phyloP scores from a whole-genome alignment of 2,888 invertebrate species.

The Pantelozetes paolii region DNA sequence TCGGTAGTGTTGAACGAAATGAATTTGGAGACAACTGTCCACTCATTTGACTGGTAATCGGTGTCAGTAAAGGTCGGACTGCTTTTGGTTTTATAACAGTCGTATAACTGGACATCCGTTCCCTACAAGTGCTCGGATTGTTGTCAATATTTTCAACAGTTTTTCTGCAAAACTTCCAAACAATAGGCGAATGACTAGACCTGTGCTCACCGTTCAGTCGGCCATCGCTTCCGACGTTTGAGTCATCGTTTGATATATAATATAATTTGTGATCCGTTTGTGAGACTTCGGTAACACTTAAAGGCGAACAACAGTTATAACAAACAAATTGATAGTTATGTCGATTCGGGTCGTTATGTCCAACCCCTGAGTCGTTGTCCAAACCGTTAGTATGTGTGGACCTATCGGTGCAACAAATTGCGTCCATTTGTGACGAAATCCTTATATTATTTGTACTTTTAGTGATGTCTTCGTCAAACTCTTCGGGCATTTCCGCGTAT shows the following conservation, averaged over 20 bases:
- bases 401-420: not conserved
- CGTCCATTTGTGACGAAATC: not conserved
- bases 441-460: not conserved
- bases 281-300: constrained; percentile 22
- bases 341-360: not conserved
- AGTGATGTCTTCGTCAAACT: not conserved
- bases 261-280: constrained; percentile 15
- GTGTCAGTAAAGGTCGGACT: constrained; percentile 40
- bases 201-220: not conserved
- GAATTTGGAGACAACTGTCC: not conserved
- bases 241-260: constrained; percentile 12
- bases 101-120: constrained; percentile 22
- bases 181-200: constrained; percentile 18
- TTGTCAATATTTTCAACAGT: not conserved
- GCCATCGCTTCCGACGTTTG: not conserved
- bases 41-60: not conserved
- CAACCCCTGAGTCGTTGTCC: not conserved
- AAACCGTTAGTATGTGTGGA: not conserved
- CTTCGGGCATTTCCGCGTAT: constrained; percentile 36
- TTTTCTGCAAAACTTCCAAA: constrained; percentile 25
- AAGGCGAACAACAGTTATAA: constrained; percentile 31
- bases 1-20: constrained; percentile 1
- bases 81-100: constrained; percentile 47
- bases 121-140: not conserved
- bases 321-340: constrained; percentile 26